Conservation (phyloP, 2,888 invertebrate species). For the Lottia gigantea region DNA sequence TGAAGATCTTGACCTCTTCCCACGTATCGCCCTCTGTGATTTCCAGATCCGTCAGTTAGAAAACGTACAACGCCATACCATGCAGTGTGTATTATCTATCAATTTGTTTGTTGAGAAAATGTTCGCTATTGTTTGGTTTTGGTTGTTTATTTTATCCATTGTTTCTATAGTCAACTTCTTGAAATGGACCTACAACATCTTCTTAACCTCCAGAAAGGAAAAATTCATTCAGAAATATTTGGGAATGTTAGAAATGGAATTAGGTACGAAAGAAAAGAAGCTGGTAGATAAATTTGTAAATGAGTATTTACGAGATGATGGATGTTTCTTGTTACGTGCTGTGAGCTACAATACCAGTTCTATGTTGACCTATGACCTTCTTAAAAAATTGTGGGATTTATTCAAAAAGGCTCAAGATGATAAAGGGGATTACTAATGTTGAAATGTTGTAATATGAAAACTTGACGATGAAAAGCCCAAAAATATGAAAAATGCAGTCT, state of each 20-base stretch:
- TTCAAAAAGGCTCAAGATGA: conserved; percentile 39
- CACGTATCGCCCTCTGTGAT: conserved; percentile 57
- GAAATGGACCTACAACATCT: conserved; percentile 32
- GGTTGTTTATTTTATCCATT: conserved; percentile 50
- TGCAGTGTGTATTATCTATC: conserved; percentile 59
- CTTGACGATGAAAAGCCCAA: too few relatives aligned
- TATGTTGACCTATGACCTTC: conserved; percentile 54
- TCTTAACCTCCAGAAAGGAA: conserved; percentile 36
- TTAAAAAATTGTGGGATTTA: conserved; percentile 50
- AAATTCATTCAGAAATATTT: conserved; percentile 55
- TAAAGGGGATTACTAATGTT: background rate
- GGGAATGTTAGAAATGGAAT: conserved; percentile 38
- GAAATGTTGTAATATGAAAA: too few relatives aligned
- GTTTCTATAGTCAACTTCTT: conserved; percentile 31
- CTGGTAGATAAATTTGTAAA: conserved; percentile 53
- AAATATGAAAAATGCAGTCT: too few relatives aligned
- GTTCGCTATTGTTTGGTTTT: conserved; percentile 60
- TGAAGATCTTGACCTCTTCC: conserved; percentile 34
- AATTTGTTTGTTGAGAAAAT: conserved; percentile 63
- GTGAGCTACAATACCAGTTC: conserved; percentile 59
- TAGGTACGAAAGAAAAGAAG: conserved; percentile 48
- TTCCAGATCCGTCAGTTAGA: conserved; percentile 57
- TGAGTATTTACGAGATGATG: conserved; percentile 56
- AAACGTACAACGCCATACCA: conserved; percentile 54
- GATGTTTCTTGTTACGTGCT: conserved; percentile 54